These are phyloP conservation scores for Tetheella fluctuosa DNA, from an alignment of 2,888 invertebrate genomes.

Conservation along the genomic window DNA sequence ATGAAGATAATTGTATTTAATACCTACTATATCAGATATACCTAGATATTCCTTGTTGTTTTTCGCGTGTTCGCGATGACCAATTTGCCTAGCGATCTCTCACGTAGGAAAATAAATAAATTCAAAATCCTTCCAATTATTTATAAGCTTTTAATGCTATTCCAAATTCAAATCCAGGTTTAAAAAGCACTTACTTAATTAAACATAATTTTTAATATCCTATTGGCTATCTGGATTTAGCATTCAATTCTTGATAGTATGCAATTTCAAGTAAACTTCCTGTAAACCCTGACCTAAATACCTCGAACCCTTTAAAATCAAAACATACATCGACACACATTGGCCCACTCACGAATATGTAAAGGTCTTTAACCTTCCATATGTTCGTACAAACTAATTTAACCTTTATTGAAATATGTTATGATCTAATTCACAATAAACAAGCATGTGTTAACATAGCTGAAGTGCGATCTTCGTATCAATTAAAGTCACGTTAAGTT, in stretches of 20 bases:
- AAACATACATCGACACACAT: conserved; percentile 50
- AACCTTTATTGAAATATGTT: conserved; percentile 32
- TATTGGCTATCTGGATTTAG: neutral
- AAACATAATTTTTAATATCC: too few relatives aligned
- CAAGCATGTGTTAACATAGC: conserved; percentile 15
- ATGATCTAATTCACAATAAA: conserved; percentile 31
- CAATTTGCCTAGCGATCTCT: too few relatives aligned
- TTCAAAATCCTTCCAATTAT: too few relatives aligned
- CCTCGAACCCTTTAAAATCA: conserved; percentile 50
- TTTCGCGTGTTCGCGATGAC: too few relatives aligned
- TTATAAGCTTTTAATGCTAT: too few relatives aligned
- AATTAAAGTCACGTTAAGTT: conserved; percentile 43
- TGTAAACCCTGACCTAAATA: conserved; percentile 53
- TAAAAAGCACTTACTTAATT: too few relatives aligned
- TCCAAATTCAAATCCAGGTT: too few relatives aligned
- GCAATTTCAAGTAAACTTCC: neutral
- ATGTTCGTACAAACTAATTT: conserved; percentile 30
- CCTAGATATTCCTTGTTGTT: too few relatives aligned
- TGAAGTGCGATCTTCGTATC: conserved; percentile 37
- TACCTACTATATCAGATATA: too few relatives aligned
- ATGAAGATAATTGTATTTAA: too few relatives aligned
- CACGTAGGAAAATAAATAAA: too few relatives aligned
- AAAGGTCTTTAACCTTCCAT: conserved; percentile 66
- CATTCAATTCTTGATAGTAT: conserved; percentile 1
- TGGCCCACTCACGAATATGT: conserved; percentile 64